Evolutionary conservation across 2,888 invertebrate species (phyloP), one percentile per base, ranked within the genome.

Genomic region (Limenitis camilla): DNA sequence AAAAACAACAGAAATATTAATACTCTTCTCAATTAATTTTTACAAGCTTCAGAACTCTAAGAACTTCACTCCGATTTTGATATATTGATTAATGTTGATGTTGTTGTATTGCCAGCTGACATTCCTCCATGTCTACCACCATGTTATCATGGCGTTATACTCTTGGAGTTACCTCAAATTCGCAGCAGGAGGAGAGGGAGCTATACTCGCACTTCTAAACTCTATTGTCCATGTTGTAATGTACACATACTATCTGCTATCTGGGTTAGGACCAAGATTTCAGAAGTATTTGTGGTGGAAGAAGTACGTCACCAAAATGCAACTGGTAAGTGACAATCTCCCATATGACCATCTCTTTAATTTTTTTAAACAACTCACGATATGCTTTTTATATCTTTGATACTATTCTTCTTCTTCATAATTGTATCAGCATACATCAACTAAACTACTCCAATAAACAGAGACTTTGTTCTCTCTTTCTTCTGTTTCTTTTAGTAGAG

Each of bases 51-150:
- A n/a, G n/a, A n/a, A n/a, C n/a, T n/a, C n/a, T n/a, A n/a, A n/a
- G n/a, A n/a, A n/a, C n/a, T n/a, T n/a, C n/a, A n/a, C n/a, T n/a
- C n/a, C n/a, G n/a, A n/a, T n/a, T n/a, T n/a, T n/a, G n/a, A n/a
- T n/a, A n/a, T n/a, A n/a, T n/a, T n/a, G n/a, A n/a, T n/a, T n/a
- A n/a, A n/a, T n/a, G n/a, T n/a, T n/a, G n/a, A n/a, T n/a, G n/a
- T n/a, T n/a, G n/a, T n/a, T n/a, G n/a, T n/a, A n/a, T n/a, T n/a
- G n/a, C n/a, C 95, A 97, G 88, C 92, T 97, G 6, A 92, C 95
- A 0, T 95, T 96, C 66, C 90, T 97, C 29, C 97, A 97, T 71
- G 94, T 97, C 0, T 96, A 96, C 71, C 97, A 97, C 74, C 97
- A 97, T 73, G 89, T 92, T 0, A 88, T 92, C 50, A 94, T 93